Conservation (phyloP, 1,140 invertebrate species). For the Leptopilina clavipes region DNA sequence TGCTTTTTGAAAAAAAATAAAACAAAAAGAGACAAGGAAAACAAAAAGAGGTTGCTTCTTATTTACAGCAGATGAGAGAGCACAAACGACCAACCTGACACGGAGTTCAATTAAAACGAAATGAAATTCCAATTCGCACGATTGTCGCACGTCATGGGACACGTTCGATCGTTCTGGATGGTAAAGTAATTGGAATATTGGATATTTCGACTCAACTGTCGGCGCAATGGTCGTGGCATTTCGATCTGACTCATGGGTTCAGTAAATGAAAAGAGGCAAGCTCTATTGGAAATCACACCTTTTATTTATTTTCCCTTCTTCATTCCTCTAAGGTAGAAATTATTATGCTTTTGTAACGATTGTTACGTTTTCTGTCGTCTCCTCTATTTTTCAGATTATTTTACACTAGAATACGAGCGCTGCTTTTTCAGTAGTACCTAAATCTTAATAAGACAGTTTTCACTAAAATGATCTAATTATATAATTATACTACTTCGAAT, state of each 20-base stretch:
- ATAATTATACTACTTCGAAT: too few relatives aligned
- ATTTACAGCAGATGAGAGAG: constrained; percentile 14
- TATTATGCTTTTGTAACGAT: too few relatives aligned
- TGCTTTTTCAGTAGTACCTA: too few relatives aligned
- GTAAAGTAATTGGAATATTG: constrained; percentile 44
- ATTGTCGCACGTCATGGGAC: constrained; percentile 36
- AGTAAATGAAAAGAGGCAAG: constrained; percentile 9
- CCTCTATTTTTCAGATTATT: too few relatives aligned
- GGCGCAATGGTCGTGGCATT: constrained; percentile 2
- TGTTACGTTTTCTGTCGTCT: too few relatives aligned
- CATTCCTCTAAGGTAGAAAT: neutral
- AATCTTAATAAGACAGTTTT: too few relatives aligned
- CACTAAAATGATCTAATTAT: too few relatives aligned
- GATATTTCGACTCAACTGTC: constrained; percentile 42
- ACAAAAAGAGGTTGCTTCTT: constrained; percentile 4
- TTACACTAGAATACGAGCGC: too few relatives aligned
- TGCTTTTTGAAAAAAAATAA: too few relatives aligned
- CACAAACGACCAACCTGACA: constrained; percentile 43
- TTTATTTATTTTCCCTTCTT: neutral
- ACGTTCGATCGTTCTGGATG: constrained; percentile 37
- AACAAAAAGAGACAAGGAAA: neutral
- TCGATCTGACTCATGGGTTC: constrained; percentile 4
- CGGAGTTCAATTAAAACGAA: constrained; percentile 60
- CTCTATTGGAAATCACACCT: constrained; percentile 3
- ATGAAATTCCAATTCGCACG: constrained; percentile 56